These are phyloP conservation scores for Deroptyus accipitrinus DNA, from an alignment of 2,113 vertebrate species.

Conservation along the genomic window DNA sequence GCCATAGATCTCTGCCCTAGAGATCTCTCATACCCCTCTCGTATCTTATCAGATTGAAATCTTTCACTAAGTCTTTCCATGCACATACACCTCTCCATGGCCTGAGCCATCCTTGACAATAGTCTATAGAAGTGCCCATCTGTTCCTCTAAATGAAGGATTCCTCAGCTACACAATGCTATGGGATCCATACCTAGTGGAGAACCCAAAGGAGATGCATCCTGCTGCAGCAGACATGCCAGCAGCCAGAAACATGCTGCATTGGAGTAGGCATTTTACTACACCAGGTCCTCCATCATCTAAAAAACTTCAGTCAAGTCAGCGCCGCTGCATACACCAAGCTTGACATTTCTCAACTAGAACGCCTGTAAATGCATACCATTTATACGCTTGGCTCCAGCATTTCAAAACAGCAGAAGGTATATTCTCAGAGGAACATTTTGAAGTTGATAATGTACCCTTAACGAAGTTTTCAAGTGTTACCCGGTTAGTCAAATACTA, in stretches of 20 bases:
- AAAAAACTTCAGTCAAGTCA: neutral
- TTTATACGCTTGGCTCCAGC: neutral
- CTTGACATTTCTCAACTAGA: neutral
- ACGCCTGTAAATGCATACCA: neutral
- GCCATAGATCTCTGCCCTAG: fast-evolving
- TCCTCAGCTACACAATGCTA: fast-evolving
- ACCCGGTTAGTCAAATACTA: neutral
- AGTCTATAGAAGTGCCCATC: fast-evolving
- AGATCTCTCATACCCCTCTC: neutral
- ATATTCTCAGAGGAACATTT: neutral
- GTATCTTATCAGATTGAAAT: neutral
- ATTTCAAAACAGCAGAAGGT: neutral
- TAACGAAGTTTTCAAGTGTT: neutral
- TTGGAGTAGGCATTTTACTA: fast-evolving
- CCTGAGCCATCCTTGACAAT: neutral
- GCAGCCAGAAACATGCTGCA: fast-evolving
- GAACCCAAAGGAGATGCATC: neutral
- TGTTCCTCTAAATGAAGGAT: neutral
- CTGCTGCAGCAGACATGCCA: neutral
- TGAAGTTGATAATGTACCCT: neutral
- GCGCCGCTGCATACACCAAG: too few relatives aligned
- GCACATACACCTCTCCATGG: neutral
- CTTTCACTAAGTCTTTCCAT: neutral
- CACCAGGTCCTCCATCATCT: neutral
- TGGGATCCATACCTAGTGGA: fast-evolving